Percentiles rank a stretch among this genome's conserved stretches.
phyloP scores from a whole-genome alignment of 2,113 vertebrate genomes.

The Thalassoma bifasciatum region DNA sequence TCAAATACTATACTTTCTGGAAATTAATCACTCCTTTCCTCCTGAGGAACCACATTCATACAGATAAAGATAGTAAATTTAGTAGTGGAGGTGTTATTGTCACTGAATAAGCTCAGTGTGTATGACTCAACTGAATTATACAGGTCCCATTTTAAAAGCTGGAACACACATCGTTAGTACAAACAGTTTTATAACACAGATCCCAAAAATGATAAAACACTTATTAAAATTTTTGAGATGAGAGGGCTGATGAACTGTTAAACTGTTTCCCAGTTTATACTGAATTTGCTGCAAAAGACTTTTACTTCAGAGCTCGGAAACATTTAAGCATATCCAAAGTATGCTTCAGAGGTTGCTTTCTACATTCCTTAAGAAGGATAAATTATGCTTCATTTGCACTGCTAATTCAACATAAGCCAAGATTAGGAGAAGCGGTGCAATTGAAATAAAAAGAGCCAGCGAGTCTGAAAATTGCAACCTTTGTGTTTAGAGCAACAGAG shows the following conservation, averaged over 20 bases:
- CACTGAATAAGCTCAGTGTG: slow-evolving; percentile 60
- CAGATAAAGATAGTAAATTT: slow-evolving; percentile 23
- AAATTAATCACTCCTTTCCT: slow-evolving; percentile 41
- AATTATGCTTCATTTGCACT: slow-evolving; percentile 53
- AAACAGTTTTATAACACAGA: slow-evolving; percentile 21
- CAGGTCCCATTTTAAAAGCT: slow-evolving; percentile 1
- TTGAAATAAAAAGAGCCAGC: slow-evolving; percentile 36
- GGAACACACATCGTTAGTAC: slow-evolving; percentile 22
- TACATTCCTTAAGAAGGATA: slow-evolving; percentile 46
- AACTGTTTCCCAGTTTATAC: slow-evolving; percentile 19
- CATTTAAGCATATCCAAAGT: slow-evolving; percentile 44
- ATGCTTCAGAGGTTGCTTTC: slow-evolving; percentile 29
- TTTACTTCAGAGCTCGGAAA: slow-evolving; percentile 31
- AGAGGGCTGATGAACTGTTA: slow-evolving; percentile 32
- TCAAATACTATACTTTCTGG: slow-evolving; percentile 35
- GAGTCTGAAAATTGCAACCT: slow-evolving; percentile 51
- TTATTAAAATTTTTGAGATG: slow-evolving; percentile 20
- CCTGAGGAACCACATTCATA: slow-evolving; percentile 22
- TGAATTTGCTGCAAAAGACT: slow-evolving; percentile 28
- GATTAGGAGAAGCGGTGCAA: slow-evolving; percentile 45
- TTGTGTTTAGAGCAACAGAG: slow-evolving; percentile 39
- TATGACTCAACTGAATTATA: slow-evolving; percentile 66
- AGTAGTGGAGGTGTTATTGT: slow-evolving; percentile 23
- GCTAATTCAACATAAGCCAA: slow-evolving; percentile 62
- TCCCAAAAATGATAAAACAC: slow-evolving; percentile 9